A percentile compares a stretch with the other conserved stretches of the same genome.
Evolutionary conservation across 2,888 invertebrate species (phyloP).

Genomic region (Parnassius orleans): DNA sequence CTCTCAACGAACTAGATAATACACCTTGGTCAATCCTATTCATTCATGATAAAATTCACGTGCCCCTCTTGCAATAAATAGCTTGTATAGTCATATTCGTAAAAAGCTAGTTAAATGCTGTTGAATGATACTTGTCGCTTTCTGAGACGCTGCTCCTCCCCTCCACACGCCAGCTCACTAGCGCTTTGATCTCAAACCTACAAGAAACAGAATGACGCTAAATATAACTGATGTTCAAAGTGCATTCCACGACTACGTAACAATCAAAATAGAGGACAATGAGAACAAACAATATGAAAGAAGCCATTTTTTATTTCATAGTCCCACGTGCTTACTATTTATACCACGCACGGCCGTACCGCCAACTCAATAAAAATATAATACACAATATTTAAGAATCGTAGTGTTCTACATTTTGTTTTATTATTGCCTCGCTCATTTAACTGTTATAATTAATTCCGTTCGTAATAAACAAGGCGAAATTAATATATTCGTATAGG

Average conservation of each 20-base stretch:
- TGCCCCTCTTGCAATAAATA: no score
- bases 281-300: slow-evolving; percentile 26
- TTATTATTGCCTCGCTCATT: slow-evolving; percentile 63
- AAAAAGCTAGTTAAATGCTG: no score
- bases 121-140: no score
- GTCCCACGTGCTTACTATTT: slow-evolving; percentile 27
- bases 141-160: no score
- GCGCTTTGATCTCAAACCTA: slow-evolving; percentile 23
- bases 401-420: slow-evolving; percentile 59
- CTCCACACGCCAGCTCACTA: no score
- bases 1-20: no score
- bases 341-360: slow-evolving; percentile 17
- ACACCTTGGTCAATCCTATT: no score
- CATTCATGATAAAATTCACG: no score
- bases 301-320: slow-evolving; percentile 26
- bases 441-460: slow-evolving; percentile 73
- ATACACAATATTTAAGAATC: slow-evolving; percentile 45
- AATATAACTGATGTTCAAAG: slow-evolving; percentile 25
- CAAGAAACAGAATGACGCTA: slow-evolving; percentile 15
- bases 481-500: slow-evolving; percentile 60
- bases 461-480: slow-evolving; percentile 62
- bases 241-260: slow-evolving; percentile 28
- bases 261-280: slow-evolving; percentile 28
- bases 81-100: no score
- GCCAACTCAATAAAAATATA: slow-evolving; percentile 33